Conservation (phyloP, 2,797 vertebrate species). For the Coregonus sp. region DNA sequence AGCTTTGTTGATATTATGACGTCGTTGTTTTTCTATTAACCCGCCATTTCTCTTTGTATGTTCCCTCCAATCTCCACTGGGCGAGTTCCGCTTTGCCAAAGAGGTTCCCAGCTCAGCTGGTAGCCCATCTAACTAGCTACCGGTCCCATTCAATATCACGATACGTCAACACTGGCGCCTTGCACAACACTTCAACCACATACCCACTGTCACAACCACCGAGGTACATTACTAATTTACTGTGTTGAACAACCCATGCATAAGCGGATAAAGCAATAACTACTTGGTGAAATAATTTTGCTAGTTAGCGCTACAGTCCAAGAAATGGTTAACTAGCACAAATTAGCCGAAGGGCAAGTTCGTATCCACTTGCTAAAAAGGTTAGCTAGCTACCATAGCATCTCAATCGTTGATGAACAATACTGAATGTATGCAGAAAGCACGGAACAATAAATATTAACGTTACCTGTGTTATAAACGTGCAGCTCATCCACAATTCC, state of each 20-base stretch:
- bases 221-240: background rate
- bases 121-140: background rate
- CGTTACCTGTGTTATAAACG: constrained; percentile 85
- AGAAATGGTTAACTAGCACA: background rate
- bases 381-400: background rate
- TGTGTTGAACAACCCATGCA: background rate
- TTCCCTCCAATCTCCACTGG: constrained; percentile 20
- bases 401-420: background rate
- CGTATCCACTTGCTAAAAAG: background rate
- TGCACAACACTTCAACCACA: background rate
- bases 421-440: background rate
- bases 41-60: constrained; percentile 73
- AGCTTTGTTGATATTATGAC: constrained; percentile 51
- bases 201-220: background rate
- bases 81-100: background rate
- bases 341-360: constrained; percentile 7
- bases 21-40: constrained; percentile 68
- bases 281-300: background rate
- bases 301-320: background rate
- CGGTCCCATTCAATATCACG: background rate
- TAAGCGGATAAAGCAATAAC: background rate
- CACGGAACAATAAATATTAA: background rate
- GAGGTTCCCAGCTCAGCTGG: background rate
- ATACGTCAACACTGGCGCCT: background rate
- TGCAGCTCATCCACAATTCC: constrained; percentile 89